Base-by-base conservation (phyloP, 1,140 invertebrate species). In the Ylistrum balloti region DNA sequence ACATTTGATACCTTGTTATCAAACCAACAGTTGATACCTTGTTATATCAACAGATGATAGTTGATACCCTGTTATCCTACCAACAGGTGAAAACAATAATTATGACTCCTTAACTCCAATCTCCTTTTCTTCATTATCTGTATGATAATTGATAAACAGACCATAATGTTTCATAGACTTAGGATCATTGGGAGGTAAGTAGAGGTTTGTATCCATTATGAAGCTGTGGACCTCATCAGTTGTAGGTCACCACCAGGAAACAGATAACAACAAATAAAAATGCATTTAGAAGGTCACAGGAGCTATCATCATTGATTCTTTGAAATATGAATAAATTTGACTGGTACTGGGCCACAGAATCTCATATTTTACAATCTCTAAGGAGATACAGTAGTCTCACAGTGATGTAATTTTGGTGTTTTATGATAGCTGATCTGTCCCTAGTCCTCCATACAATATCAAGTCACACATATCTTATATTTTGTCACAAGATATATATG, bases 291-390 rank as follows among this genome's bases (percentile, higher is more conserved):
- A 74, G 56, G 22, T 74, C 56, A 74, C n/a, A 74, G 22, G 2
- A n/a, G n/a, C 56, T 74, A 74, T 74, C n/a, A 74, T 74, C 56
- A 74, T 74, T 74, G 56, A 74, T 74, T 74, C n/a, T 74, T 7
- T n/a, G 22, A 74, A 74, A 74, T 74, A 74, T 74, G 56, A 74
- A 74, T 74, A 74, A 74, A 74, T 74, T 74, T 17, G 5, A 74
- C 56, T 74, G 22, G 56, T 74, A 74, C 28, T 74, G 56, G n/a
- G 56, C 56, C 22, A 74, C n/a, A 11, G 22, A 28, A 28, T 22
- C 9, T n/a, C 56, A 74, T 28, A 74, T 74, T 74, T 74, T 74
- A 74, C n/a, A 74, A 7, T 28, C 56, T 28, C 56, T 74, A 28
- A 28, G 56, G 56, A 5, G 28, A 28, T 17, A 5, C 35, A 7